Evolutionary conservation across 1,140 invertebrate species (phyloP).

Genomic region (Fopius arisanus): DNA sequence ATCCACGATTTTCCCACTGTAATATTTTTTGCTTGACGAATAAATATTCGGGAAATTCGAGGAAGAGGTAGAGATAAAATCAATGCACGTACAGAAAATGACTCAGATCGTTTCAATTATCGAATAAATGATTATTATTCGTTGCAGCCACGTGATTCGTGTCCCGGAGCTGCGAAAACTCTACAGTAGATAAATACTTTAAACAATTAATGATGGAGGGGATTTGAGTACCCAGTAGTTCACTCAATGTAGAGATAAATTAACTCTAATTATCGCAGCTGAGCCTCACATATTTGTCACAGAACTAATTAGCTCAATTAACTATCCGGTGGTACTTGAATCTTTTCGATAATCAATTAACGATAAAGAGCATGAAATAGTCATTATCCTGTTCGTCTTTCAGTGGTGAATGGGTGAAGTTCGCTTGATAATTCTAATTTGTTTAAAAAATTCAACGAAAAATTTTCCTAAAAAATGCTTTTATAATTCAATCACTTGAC

Average conservation of each 20-base stretch:
- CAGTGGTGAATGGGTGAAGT: not conserved
- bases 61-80: no score
- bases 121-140: no score
- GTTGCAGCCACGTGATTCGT: no score
- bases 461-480: not conserved
- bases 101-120: no score
- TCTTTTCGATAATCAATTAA: not conserved
- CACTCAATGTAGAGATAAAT: not conserved
- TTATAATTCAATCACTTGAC: no score
- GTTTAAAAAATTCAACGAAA: not conserved
- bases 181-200: not conserved
- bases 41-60: no score
- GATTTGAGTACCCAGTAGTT: not conserved
- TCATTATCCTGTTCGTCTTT: not conserved
- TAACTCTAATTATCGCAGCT: not conserved
- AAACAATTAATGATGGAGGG: not conserved
- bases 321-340: not conserved
- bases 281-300: no score
- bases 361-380: not conserved
- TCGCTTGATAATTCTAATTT: no score
- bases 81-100: no score
- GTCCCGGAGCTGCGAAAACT: no score
- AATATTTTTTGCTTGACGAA: no score
- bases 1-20: no score
- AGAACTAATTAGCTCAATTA: not conserved